Evolutionary conservation across 2,888 invertebrate genomes (phyloP), one percentile per base, ranked within the genome.

Genomic region (Drosophila mettleri): DNA sequence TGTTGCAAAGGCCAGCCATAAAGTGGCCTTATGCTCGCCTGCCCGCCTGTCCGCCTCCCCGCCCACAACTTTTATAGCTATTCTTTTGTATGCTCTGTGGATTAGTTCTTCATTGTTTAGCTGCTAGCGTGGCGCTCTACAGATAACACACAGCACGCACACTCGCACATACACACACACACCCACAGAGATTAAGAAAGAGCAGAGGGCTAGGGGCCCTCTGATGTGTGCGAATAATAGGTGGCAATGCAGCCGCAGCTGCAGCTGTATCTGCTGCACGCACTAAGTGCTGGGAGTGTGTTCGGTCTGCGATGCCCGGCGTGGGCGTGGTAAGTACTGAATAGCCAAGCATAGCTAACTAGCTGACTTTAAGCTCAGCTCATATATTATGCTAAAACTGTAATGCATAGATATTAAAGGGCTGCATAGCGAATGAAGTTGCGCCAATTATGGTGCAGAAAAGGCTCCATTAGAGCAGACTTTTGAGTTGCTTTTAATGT

Each of bases 41-140:
- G 22, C 34, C 45, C 18, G 29, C 14, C n/a, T 8, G 10, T 49
- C 14, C 41, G 1, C 12, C 29, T 12, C 10, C 29, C 22, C 49
- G 74, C 71, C 69, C 80, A 78, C 66, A 69, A 65, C 85, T 85
- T 83, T 83, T 87, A 83, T 83, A 70, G 87, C 88, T 78, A 87
- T 87, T 85, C 87, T 79, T 84, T 84, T 84, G 83, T 84, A 87
- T 85, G 79, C 87, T 74, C 83, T 74, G 76, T 77, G 83, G 87
- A 84, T 84, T 87, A 84, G 83, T 85, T 84, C 82, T 85, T 84
- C 87, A 84, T 84, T 84, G 83, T 84, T 84, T 85, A 84, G 83
- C 82, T 82, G 82, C 72, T 64, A 80, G 83, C 79, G 72, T 84
- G 83, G 87, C 76, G 82, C 82, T 76, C 55, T 70, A 60, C 68